Evolutionary conservation across 2,888 invertebrate genomes (phyloP).

Genomic region (Drosophila macrospina): DNA sequence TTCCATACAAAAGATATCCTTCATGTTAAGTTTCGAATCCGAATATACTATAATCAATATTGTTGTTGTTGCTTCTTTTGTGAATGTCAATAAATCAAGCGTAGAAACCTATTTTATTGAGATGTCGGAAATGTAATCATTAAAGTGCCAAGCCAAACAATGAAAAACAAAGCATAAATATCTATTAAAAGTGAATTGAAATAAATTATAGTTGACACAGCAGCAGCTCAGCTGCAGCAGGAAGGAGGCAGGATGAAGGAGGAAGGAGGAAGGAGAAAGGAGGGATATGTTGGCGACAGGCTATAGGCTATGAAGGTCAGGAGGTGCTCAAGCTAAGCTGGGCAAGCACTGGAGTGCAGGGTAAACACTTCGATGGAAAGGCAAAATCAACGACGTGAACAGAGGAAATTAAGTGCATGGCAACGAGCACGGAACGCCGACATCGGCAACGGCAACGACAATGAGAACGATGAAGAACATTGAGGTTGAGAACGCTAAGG

Average conservation of each 20-base stretch:
- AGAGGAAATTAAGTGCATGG: slow-evolving; percentile 73
- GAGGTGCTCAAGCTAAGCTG: slow-evolving; percentile 36
- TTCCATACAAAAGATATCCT: too few relatives aligned
- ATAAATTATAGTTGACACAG: slow-evolving; percentile 68
- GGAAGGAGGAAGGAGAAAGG: neutral
- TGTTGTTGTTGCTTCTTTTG: slow-evolving; percentile 2
- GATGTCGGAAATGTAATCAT: slow-evolving; percentile 60
- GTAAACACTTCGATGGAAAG: slow-evolving; percentile 66
- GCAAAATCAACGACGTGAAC: slow-evolving; percentile 66
- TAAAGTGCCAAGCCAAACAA: slow-evolving; percentile 33
- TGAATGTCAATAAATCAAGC: slow-evolving; percentile 46
- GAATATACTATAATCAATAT: too few relatives aligned
- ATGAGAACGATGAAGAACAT: slow-evolving; percentile 13
- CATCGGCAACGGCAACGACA: neutral
- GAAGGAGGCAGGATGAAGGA: too few relatives aligned
- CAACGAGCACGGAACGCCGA: slow-evolving; percentile 29
- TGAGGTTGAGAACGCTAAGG: slow-evolving; percentile 18
- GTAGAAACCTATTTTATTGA: slow-evolving; percentile 61
- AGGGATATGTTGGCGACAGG: slow-evolving; percentile 4
- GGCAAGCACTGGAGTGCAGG: slow-evolving; percentile 60
- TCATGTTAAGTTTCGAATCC: too few relatives aligned
- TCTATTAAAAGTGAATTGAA: slow-evolving; percentile 74
- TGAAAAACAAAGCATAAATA: slow-evolving; percentile 71
- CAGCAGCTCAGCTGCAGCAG: neutral
- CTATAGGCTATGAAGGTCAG: slow-evolving; percentile 45